Percentiles rank a stretch among this genome's conserved stretches.
These are phyloP conservation scores for Chymomyza costata DNA, from an alignment of 1,140 invertebrate genomes.

Conservation along the genomic window DNA sequence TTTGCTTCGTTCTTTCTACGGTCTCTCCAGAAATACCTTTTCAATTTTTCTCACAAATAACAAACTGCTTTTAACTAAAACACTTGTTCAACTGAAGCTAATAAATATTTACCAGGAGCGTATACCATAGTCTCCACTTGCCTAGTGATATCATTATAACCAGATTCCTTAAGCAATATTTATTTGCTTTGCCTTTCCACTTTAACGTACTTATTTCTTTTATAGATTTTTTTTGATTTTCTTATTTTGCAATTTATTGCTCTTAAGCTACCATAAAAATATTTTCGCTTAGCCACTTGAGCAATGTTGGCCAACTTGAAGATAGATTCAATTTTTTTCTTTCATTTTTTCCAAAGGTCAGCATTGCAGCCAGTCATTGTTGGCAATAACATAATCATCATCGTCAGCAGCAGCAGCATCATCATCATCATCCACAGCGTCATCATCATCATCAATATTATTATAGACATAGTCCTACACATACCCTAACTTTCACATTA, in stretches of 20 bases:
- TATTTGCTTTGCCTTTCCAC: conserved; percentile 63
- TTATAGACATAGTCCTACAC: conserved; percentile 2
- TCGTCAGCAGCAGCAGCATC: conserved; percentile 35
- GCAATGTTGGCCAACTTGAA: neutral
- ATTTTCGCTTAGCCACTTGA: conserved; percentile 36
- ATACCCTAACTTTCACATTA: conserved; percentile 57
- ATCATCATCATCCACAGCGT: conserved; percentile 31
- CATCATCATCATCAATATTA: conserved; percentile 38
- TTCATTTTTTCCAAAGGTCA: conserved; percentile 61
- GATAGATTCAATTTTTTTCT: too few species aligned
- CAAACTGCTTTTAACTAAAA: too few species aligned
- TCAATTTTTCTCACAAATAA: too few species aligned
- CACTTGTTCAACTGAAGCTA: too few species aligned
- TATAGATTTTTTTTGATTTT: conserved; percentile 27
- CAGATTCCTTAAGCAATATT: conserved; percentile 25
- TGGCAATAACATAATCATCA: conserved; percentile 26
- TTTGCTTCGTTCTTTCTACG: too few species aligned
- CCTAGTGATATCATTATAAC: too few species aligned
- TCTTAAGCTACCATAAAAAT: conserved; percentile 46
- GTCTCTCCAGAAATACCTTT: too few species aligned
- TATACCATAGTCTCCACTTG: too few species aligned
- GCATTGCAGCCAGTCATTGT: conserved; percentile 45
- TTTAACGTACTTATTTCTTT: too few species aligned
- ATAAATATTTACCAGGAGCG: too few species aligned
- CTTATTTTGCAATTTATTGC: conserved; percentile 45